phyloP scores from a whole-genome alignment of 2,888 invertebrate species.

The Chymomyza fuscimana region DNA sequence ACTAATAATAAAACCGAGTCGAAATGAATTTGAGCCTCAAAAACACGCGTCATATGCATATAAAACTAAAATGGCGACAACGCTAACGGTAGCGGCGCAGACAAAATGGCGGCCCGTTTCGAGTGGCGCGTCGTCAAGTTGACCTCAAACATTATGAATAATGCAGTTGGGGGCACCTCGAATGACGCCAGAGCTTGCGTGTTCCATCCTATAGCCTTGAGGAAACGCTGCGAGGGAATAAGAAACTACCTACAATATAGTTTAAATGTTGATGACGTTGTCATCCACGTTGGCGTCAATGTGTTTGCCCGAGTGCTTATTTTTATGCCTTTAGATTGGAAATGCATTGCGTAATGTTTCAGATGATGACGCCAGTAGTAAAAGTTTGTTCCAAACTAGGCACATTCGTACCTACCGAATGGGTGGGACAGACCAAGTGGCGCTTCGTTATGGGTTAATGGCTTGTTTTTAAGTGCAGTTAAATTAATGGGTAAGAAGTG shows the following conservation, averaged over 20 bases:
- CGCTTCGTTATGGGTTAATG: constrained; percentile 16
- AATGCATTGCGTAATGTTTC: constrained; percentile 34
- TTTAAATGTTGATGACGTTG: constrained; percentile 24
- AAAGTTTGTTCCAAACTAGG: constrained; percentile 11
- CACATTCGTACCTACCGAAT: constrained; percentile 27
- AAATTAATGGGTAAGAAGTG: too few species aligned
- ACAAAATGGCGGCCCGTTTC: constrained; percentile 17
- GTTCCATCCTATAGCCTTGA: constrained; percentile 8
- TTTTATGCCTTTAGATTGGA: constrained; percentile 9
- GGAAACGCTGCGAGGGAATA: neutral
- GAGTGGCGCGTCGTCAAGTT: constrained; percentile 28
- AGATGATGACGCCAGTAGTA: constrained; percentile 29
- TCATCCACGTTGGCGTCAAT: neutral
- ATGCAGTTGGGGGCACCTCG: neutral
- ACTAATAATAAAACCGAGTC: constrained; percentile 10
- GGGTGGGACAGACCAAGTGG: constrained; percentile 3
- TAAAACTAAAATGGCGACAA: neutral
- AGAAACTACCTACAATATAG: neutral
- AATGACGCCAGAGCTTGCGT: constrained; percentile 47
- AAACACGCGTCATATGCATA: neutral
- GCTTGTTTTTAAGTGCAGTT: neutral
- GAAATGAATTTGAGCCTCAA: neutral
- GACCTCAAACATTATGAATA: constrained; percentile 38
- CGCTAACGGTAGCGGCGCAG: constrained; percentile 2
- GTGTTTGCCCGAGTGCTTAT: neutral